Evolutionary conservation across 2,113 vertebrate species (phyloP).

Genomic region (Enhydra lutris): DNA sequence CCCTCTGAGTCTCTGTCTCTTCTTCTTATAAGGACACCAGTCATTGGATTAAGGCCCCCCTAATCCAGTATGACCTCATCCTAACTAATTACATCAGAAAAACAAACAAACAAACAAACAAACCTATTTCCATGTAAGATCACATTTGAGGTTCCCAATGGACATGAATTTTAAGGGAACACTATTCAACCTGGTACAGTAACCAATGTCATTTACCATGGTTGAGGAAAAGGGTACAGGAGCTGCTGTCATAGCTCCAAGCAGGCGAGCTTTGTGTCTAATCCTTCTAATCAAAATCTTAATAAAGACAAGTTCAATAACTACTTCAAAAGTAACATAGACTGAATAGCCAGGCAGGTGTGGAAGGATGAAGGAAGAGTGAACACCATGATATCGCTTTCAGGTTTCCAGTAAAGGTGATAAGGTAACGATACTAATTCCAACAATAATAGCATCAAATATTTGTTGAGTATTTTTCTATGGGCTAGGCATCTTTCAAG

Average conservation of each 20-base stretch:
- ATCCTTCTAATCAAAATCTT: background rate
- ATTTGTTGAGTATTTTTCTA: background rate
- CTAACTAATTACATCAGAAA: background rate
- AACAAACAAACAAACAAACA: background rate
- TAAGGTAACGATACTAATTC: background rate
- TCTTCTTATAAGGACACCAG: background rate
- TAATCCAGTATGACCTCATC: background rate
- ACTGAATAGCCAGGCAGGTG: background rate
- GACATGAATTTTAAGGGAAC: background rate
- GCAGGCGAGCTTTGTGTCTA: background rate
- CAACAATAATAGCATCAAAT: too few species aligned
- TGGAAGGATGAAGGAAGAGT: background rate
- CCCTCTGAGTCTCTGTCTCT: background rate
- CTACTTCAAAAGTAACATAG: background rate
- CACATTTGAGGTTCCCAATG: background rate
- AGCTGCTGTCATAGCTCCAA: background rate
- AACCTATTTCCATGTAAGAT: background rate
- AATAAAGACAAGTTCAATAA: background rate
- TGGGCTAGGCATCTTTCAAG: background rate
- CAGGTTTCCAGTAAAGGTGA: background rate
- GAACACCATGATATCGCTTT: background rate
- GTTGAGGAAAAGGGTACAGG: background rate
- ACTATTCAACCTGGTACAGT: background rate
- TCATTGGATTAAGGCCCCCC: background rate
- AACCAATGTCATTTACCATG: background rate